These are phyloP conservation scores for Danaus plexippus DNA, from an alignment of 1,140 invertebrate genomes.

Conservation along the genomic window DNA sequence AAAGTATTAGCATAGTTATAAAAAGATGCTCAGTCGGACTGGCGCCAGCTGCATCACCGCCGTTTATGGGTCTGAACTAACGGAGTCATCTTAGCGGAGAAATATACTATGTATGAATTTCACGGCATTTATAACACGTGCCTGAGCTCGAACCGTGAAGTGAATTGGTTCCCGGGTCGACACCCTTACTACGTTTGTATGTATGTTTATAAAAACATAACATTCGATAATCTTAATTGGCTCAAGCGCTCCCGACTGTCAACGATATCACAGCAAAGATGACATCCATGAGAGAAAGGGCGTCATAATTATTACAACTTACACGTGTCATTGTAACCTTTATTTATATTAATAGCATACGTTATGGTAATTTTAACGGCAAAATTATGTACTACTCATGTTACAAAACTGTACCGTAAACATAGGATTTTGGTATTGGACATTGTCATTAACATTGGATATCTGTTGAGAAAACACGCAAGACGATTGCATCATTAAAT, in stretches of 20 bases:
- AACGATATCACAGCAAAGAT: slow-evolving; percentile 14
- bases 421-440: no score
- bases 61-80: slow-evolving; percentile 23
- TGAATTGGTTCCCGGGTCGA: slow-evolving; percentile 25
- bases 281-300: slow-evolving; percentile 11
- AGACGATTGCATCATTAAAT: no score
- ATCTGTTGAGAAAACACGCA: no score
- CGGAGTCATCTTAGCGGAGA: slow-evolving; percentile 18
- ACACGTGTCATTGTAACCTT: slow-evolving; percentile 2
- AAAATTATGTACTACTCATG: no score
- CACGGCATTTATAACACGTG: slow-evolving; percentile 17
- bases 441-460: no score
- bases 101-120: slow-evolving; percentile 17
- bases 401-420: no score
- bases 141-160: slow-evolving; percentile 22
- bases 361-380: no score
- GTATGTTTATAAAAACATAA: slow-evolving; percentile 18
- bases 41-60: slow-evolving; percentile 24
- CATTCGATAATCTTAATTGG: slow-evolving; percentile 25
- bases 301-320: not conserved
- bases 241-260: slow-evolving; percentile 9
- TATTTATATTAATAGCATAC: no score
- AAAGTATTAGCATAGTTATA: not conserved
- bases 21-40: slow-evolving; percentile 20
- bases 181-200: slow-evolving; percentile 23